Evolutionary conservation across 2,797 vertebrate species (phyloP), one percentile per base, ranked within the genome.

Genomic region (Galagoides demidoff): DNA sequence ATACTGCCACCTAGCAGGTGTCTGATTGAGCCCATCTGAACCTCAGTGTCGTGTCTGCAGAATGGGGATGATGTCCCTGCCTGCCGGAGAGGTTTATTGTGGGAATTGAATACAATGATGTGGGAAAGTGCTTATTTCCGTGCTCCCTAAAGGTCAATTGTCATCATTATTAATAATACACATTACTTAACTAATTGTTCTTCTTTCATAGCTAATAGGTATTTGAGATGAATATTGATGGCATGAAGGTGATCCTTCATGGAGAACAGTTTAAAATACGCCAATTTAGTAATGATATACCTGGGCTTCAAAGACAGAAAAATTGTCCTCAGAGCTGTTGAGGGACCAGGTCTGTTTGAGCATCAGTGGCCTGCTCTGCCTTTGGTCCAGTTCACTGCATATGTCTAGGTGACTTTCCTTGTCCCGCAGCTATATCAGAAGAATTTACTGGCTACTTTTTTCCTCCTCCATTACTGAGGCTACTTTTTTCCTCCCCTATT

Each of bases 161-260:
- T 27, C 59, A 31, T 45, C n/a, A 23, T 84, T 70, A 13, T 71
- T 71, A 85, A 22, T n/a, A 92, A n/a, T 84, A 4, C 9, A 20
- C 17, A n/a, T 71, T 85, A 17, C 39, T 82, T 81, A 71, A 73
- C 17, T 78, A 78, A 31, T 63, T 86, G 37, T 23, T 87, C 1
- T 83, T 81, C n/a, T 89, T 93, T 77, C 19, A 45, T 61, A 61
- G 63, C 27, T 84, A 74, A 22, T 84, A n/a, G 7, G 20, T n/a
- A 83, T 93, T 90, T 52, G 57, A 63, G 34, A 61, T 89, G 57
- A 88, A 61, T 92, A 57, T 37, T 66, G 45, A 89, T 89, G 55
- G 3, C 49, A 55, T 37, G 34, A 84, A 68, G 55, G 39, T 85
- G 19, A 29, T 89, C 43, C 68, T 89, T 95, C 20, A 83, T 20